Evolutionary conservation across 2,888 invertebrate species (phyloP), one percentile per base, ranked within the genome.

Genomic region (Branchellion lobata): DNA sequence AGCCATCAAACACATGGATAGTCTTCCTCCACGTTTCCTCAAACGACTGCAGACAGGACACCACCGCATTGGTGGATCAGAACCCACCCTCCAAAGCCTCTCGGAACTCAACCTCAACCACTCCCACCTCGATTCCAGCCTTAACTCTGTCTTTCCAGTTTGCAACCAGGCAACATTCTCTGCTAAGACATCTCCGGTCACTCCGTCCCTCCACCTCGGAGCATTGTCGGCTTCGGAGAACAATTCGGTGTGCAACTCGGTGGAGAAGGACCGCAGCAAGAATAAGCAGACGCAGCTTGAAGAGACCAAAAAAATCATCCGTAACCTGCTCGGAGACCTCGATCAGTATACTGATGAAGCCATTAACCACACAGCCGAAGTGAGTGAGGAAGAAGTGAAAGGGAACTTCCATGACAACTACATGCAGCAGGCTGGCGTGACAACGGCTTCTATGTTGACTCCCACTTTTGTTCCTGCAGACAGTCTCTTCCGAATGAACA

Each of bases 1-100:
- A 24, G 83, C 83, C 31, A 82, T 82, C 34, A 83, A 83, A 65
- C 83, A 83, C 79, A 83, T 83, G 83, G 82, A 81, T 29, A 82
- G 81, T 65, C 75, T 83, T 51, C 83, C 83, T 8, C 83, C 83
- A 18, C 61, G 83, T 29, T 83, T 83, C 57, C 76, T 82, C 27
- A 74, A 81, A 24, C 79, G 80, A 27, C 76, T 83, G 29, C 81
- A 83, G 57, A 79, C 78, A 14, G 81, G 79, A 1, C 78, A 77
- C 65, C 74, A 81, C 18, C 36, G 75, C 8, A 74, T 80, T 29
- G 34, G 79, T 21, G 79, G 79, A 29, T 74, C 74, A 27, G 79
- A 79, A 33, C 79, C 79, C 21, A 61, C 75, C n/a, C 40, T 79
- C 1, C 51, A 61, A 61, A 72, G 79, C 33, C 61, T 75, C 31